Evolutionary conservation across 2,113 vertebrate genomes (phyloP).

Genomic region (Leptosomus discolor): DNA sequence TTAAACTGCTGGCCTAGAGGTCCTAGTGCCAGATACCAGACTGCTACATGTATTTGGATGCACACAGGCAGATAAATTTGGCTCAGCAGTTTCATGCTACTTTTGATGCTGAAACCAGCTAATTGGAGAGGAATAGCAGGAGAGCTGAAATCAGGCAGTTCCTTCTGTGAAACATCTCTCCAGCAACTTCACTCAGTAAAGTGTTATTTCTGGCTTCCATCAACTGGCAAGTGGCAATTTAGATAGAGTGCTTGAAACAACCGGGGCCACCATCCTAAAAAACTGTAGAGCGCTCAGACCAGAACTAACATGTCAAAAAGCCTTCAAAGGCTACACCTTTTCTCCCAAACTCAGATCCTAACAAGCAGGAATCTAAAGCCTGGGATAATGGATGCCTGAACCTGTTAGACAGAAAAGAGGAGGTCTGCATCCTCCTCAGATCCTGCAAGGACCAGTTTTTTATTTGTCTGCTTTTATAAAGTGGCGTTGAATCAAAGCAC

Average conservation of each 20-base stretch:
- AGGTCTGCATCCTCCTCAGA: not conserved
- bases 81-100: not conserved
- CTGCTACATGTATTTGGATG: not conserved
- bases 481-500: not conserved
- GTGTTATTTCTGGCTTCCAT: slow-evolving; percentile 30
- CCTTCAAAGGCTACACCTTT: not conserved
- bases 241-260: not conserved
- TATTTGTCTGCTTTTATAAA: not conserved
- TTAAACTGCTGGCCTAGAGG: not conserved
- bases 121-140: not conserved
- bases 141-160: not conserved
- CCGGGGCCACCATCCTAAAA: not conserved
- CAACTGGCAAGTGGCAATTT: slow-evolving; percentile 18
- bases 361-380: not conserved
- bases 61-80: not conserved
- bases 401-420: not conserved
- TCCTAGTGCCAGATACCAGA: not conserved
- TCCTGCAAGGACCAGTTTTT: not conserved
- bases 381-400: not conserved
- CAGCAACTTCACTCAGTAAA: not conserved
- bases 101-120: not conserved
- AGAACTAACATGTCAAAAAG: not conserved
- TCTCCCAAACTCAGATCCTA: not conserved
- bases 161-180: not conserved
- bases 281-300: not conserved